phyloP scores from a whole-genome alignment of 2,113 vertebrate species.

The Cyphomyrus plagiostoma region DNA sequence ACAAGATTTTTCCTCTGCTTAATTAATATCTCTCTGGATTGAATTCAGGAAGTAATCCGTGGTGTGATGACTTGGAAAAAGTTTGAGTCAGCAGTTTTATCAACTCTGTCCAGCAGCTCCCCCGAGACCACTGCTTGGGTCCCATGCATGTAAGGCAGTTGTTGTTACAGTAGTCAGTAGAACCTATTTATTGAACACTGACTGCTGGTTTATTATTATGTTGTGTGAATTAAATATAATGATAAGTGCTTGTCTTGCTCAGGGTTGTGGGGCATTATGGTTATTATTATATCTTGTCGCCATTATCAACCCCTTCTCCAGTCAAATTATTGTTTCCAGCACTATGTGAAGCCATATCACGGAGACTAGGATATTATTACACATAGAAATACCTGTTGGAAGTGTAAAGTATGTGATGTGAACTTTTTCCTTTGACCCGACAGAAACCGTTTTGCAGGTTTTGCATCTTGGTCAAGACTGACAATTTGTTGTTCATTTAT shows the following conservation, averaged over 20 bases:
- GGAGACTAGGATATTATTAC: too few species aligned
- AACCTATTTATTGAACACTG: background rate
- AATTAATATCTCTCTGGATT: background rate
- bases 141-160: conserved; percentile 58
- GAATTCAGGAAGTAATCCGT: conserved; percentile 66
- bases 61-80: conserved; percentile 73
- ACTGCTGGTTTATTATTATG: background rate
- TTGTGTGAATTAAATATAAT: background rate
- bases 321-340: background rate
- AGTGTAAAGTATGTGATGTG: too few species aligned
- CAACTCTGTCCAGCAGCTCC: conserved; percentile 42
- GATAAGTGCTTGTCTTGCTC: background rate
- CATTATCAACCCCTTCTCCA: background rate
- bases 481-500: too few species aligned
- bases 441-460: too few species aligned
- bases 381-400: too few species aligned
- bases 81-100: conserved; percentile 55
- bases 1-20: background rate
- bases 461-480: too few species aligned
- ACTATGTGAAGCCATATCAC: background rate
- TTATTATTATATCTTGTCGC: background rate
- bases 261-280: background rate
- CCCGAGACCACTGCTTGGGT: conserved; percentile 26
- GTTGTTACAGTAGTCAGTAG: background rate
- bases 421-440: too few species aligned